A percentile compares a stretch with the other conserved stretches of the same genome.
phyloP scores from a whole-genome alignment of 92 coral and sea anemone genomes.

The Zoanthus sansibaricus region DNA sequence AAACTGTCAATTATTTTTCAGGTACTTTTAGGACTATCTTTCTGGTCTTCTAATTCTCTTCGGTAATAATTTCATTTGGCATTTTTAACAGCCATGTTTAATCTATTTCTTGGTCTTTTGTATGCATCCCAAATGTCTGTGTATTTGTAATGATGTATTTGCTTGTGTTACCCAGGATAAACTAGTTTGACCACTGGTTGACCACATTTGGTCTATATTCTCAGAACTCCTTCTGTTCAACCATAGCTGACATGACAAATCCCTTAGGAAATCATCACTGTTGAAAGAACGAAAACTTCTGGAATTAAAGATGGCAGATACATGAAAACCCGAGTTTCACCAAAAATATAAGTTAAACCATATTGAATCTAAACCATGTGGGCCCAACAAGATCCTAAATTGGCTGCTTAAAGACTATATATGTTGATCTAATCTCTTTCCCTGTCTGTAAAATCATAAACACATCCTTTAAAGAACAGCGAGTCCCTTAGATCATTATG shows the following conservation, averaged over 20 bases:
- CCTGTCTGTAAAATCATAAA: no score
- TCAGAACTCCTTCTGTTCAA: background rate
- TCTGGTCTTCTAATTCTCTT: background rate
- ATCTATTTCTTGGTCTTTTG: constrained; percentile 13
- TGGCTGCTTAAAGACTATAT: no score
- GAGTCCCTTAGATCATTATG: no score
- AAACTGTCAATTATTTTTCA: background rate
- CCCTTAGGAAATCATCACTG: background rate
- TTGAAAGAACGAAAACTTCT: constrained; percentile 16
- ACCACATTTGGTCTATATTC: constrained; percentile 12
- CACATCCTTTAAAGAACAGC: no score
- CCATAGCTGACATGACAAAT: constrained; percentile 15
- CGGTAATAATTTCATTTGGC: constrained; percentile 22
- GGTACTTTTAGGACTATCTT: constrained; percentile 21
- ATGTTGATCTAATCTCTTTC: no score
- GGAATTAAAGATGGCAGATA: background rate
- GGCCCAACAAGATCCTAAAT: no score
- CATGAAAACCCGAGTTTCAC: no score
- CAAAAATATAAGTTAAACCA: no score
- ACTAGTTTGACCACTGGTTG: background rate
- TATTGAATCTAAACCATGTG: no score
- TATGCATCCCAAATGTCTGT: constrained; percentile 6
- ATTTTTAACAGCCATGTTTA: constrained; percentile 1
- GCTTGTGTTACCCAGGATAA: background rate
- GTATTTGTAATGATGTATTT: background rate